Evolutionary conservation across 2,888 invertebrate genomes (phyloP), one percentile per base, ranked within the genome.

Genomic region (Lapara coniferarum): DNA sequence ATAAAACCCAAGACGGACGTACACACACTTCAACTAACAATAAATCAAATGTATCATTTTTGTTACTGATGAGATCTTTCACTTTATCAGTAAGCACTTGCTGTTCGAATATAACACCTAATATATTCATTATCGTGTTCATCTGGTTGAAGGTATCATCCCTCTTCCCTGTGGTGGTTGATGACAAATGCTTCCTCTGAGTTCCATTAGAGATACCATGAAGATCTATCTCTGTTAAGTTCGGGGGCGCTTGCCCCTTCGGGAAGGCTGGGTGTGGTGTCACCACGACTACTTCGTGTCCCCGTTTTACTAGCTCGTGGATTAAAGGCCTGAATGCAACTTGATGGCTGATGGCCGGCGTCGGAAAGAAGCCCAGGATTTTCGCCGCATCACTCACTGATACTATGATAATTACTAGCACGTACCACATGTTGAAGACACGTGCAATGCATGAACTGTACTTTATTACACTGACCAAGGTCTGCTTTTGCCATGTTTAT

Each of bases 221-320:
- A 25, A 25, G 1, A 25, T 25, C 25, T 25, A 25, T 25, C 25
- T 25, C 25, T 25, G 25, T 25, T 25, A 25, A 25, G 25, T 25
- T 25, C 25, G 25, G 25, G 1, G 25, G 25, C 25, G 25, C 2
- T 25, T 25, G 25, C 2, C 25, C 25, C 25, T 25, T 25, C 25
- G 25, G 25, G 25, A 2, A 25, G 1, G 25, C 25, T 2, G 25
- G 25, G 25, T 13, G 67, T 0, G 92, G 89, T 1, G 89, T 69
- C 0, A 90, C 77, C 0, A 83, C 82, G 0, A 93, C 71, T 56
- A 70, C 49, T 66, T 91, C 80, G 72, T 94, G 93, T 0, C 92
- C 92, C 19, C 84, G 77, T 66, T 72, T 78, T 0, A 81, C 82
- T 49, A 93, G 71, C 46, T 85, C 87, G 19, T 83, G 76, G 16